A percentile compares a stretch with the other conserved stretches of the same genome.
phyloP scores from a whole-genome alignment of 2,113 vertebrate species.

The Xenopus tropicalis region DNA sequence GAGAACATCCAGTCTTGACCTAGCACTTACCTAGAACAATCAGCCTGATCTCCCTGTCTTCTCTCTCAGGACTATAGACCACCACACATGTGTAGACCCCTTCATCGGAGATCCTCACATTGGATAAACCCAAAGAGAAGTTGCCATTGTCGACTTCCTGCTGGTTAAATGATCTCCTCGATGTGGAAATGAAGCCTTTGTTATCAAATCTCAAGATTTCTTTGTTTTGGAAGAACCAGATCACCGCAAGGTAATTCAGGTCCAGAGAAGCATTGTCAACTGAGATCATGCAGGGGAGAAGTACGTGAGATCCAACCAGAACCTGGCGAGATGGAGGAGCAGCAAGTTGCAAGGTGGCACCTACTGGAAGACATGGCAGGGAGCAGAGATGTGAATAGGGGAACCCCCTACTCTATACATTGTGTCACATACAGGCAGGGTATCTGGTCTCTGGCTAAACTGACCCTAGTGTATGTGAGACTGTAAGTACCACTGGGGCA shows the following conservation, averaged over 20 bases:
- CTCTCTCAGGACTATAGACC: conserved; percentile 2
- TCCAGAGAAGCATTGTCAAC: neutral
- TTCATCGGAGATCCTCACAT: conserved; percentile 8
- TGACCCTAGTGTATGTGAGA: too few relatives aligned
- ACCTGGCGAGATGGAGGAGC: neutral
- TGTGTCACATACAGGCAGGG: too few relatives aligned
- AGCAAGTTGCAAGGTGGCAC: neutral
- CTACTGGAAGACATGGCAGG: neutral
- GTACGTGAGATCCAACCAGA: neutral
- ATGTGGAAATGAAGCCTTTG: neutral
- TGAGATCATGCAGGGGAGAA: conserved; percentile 4
- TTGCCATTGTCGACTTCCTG: neutral
- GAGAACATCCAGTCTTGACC: too few relatives aligned
- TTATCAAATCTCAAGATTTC: neutral
- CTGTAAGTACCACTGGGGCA: too few relatives aligned
- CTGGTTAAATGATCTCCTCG: neutral
- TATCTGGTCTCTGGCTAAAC: too few relatives aligned
- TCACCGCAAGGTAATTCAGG: neutral
- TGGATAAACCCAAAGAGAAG: neutral
- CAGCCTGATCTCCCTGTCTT: neutral
- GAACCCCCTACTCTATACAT: too few relatives aligned
- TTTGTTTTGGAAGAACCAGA: conserved; percentile 1
- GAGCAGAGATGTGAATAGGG: too few relatives aligned
- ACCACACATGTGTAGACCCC: conserved; percentile 9
- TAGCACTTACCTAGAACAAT: neutral